Conservation (phyloP, 2,888 invertebrate species). For the Salticus scenicus region DNA sequence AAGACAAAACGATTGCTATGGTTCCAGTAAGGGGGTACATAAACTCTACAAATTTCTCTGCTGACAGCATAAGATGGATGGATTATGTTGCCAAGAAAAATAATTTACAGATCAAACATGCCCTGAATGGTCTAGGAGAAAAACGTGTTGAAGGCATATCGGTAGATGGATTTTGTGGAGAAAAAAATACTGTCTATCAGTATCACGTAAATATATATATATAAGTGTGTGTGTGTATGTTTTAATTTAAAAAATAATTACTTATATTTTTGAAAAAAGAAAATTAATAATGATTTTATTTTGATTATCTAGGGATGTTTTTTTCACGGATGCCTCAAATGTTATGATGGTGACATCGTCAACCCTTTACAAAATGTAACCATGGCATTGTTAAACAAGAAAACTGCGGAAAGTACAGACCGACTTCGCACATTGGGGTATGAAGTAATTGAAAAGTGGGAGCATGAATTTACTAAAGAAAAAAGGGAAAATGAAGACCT, state of each 20-base stretch:
- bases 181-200: not conserved
- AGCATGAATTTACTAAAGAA: not conserved
- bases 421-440: not conserved
- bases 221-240: too few species aligned
- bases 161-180: not conserved
- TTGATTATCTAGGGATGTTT: not conserved
- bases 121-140: not conserved
- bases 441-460: not conserved
- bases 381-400: not conserved
- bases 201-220: not conserved
- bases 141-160: not conserved
- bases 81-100: not conserved
- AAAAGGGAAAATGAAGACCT: too few species aligned
- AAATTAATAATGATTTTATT: not conserved
- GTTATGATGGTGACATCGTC: not conserved
- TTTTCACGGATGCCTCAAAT: not conserved
- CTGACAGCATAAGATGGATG: not conserved
- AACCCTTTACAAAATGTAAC: not conserved
- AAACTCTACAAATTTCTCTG: not conserved
- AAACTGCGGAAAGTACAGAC: not conserved
- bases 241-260: too few species aligned
- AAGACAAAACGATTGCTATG: not conserved
- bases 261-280: too few species aligned
- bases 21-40: not conserved
- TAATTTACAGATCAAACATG: not conserved